Base-by-base conservation (phyloP, 1,140 invertebrate species). In the Pseudomyrmex sp. region DNA sequence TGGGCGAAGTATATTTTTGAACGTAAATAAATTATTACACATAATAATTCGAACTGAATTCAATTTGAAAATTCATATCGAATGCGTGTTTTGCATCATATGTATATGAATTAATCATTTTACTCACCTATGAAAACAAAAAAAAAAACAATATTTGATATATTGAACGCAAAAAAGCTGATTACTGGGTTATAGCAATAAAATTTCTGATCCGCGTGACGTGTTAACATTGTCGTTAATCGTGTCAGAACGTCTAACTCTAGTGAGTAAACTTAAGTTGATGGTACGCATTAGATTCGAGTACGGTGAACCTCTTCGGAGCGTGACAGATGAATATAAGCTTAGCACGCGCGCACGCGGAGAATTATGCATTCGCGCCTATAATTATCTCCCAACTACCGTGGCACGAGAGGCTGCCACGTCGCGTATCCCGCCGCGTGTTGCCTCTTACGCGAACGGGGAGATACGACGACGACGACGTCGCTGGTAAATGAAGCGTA, bases 251-350 rank as follows among this genome's bases (percentile, higher is more conserved):
- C 9, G 18, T 62, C 61, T 26, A 50, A 48, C 12, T 4, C 23
- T 3, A 48, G 65, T 26, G 26, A 26, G 26, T 86, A 77, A 35
- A 35, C 75, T 79, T n/a, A n/a, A 85, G 70, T 50, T 50, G 62
- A 70, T 85, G 76, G 54, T 35, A 35, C 35, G 18, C n/a, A 18
- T 61, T 82, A 26, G 52, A 63, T 62, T 54, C 48, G 75, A 87
- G 85, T 90, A 76, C 88, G 88, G 20, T 85, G 86, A 88, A 85
- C 86, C 86, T 87, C 85, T 85, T 82, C 83, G 23, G 72, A 87
- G 80, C 83, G 76, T 90, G 89, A 89, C 85, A 86, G 87, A 89
- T 88, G 83, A 65, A 75, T 86, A 87, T 87, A 90, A 87, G 72
- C 70, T 87, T 75, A 82, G 84, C 61, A 35, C 35, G 35, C 35